Conservation (phyloP, 2,113 vertebrate species). For the Mohoua ochrocephala region DNA sequence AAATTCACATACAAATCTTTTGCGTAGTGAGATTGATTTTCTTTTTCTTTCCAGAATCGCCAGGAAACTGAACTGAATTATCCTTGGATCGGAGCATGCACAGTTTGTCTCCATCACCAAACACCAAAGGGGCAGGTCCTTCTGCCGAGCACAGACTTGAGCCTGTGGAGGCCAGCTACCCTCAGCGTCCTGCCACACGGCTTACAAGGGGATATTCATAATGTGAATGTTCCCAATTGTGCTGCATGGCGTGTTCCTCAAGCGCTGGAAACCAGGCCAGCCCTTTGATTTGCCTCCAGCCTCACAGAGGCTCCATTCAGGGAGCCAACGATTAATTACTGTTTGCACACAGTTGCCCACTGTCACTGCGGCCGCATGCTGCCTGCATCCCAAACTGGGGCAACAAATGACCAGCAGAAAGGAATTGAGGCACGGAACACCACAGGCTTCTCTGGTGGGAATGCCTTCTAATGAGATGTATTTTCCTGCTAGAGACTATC, state of each 20-base stretch:
- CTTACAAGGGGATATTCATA: constrained; percentile 51
- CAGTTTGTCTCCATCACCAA: constrained; percentile 20
- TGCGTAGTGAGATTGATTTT: not conserved
- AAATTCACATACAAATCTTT: constrained; percentile 29
- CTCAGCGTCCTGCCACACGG: not conserved
- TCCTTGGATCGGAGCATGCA: not conserved
- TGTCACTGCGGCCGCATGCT: not conserved
- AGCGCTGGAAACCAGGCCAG: not conserved
- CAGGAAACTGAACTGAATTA: constrained; percentile 54
- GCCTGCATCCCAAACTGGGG: constrained; percentile 38
- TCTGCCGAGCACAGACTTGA: not conserved
- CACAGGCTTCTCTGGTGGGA: not conserved
- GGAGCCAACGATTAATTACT: constrained; percentile 36
- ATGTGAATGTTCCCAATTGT: constrained; percentile 51
- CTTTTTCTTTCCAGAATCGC: constrained; percentile 29
- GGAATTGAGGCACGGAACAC: constrained; percentile 7
- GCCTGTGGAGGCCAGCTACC: constrained; percentile 19
- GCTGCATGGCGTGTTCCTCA: not conserved
- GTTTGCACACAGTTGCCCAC: constrained; percentile 38
- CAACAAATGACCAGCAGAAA: constrained; percentile 24
- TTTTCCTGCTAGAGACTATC: not conserved
- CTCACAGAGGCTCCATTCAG: constrained; percentile 62
- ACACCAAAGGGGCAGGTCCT: not conserved
- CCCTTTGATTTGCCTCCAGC: constrained; percentile 47
- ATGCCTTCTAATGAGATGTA: constrained; percentile 13